Conservation (phyloP, 2,113 vertebrate species). For the Labeo catla region DNA sequence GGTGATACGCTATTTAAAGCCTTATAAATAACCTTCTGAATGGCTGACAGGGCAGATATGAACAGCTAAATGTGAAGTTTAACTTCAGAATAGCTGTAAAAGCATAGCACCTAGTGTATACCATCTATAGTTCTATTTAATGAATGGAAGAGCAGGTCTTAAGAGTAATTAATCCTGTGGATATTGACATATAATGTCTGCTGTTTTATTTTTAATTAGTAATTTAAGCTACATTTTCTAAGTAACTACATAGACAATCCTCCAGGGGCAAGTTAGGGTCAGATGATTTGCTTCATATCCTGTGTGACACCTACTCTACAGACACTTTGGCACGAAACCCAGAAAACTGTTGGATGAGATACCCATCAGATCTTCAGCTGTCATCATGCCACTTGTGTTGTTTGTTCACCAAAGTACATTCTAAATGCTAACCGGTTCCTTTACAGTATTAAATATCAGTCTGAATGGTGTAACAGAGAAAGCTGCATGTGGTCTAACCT, state of each 20-base stretch:
- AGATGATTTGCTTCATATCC: slow-evolving; percentile 2
- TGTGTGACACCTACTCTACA: not conserved
- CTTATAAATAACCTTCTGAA: slow-evolving; percentile 45
- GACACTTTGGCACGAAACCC: slow-evolving; percentile 11
- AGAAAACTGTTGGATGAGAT: not conserved
- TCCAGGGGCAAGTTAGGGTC: not conserved
- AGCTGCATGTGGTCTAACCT: slow-evolving; percentile 41
- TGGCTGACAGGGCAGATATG: not conserved
- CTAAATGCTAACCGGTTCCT: not conserved
- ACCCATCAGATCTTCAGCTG: not conserved
- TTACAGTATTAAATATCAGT: not conserved
- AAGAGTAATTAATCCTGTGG: not conserved
- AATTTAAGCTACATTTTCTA: not conserved
- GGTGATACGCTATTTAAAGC: slow-evolving; percentile 55
- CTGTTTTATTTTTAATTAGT: slow-evolving; percentile 1
- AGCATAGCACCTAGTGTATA: not conserved
- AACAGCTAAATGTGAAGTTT: slow-evolving; percentile 36
- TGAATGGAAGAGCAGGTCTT: not conserved
- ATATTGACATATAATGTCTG: not conserved
- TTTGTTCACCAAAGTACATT: not conserved
- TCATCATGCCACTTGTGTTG: not conserved
- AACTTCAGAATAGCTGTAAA: slow-evolving; percentile 35
- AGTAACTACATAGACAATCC: not conserved
- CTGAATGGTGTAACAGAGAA: slow-evolving; percentile 7
- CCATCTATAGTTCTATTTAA: not conserved